phyloP scores from a whole-genome alignment of 2,113 vertebrate species.

The Sylvietta virens region DNA sequence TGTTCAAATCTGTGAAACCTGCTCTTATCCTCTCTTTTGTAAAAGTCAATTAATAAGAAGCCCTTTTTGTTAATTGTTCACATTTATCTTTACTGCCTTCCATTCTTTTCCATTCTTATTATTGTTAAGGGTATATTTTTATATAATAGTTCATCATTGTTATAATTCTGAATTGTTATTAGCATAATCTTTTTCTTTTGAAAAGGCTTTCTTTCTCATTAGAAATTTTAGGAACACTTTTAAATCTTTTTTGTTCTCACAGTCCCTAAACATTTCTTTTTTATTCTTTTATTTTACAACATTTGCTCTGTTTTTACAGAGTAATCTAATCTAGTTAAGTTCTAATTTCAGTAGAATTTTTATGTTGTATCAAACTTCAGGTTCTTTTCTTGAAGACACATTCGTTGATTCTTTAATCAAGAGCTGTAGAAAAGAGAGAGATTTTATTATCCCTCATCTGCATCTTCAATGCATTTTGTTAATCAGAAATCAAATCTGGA shows the following conservation, averaged over 20 bases:
- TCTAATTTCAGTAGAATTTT: background rate
- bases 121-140: slow-evolving; percentile 34
- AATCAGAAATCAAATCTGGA: background rate
- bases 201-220: slow-evolving; percentile 17
- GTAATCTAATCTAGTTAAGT: background rate
- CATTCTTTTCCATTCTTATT: slow-evolving; percentile 39
- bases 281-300: background rate
- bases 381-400: background rate
- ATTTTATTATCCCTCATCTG: background rate
- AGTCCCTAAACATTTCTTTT: background rate
- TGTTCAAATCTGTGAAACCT: background rate
- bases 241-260: background rate
- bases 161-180: slow-evolving; percentile 23
- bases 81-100: slow-evolving; percentile 38
- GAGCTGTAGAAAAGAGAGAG: background rate
- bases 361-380: background rate
- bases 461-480: background rate
- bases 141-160: slow-evolving; percentile 12
- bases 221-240: background rate
- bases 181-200: slow-evolving; percentile 16
- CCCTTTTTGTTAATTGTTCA: background rate
- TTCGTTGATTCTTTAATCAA: background rate
- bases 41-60: background rate
- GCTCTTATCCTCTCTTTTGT: background rate
- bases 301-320: background rate